Percentiles rank a stretch among this genome's conserved stretches.
Evolutionary conservation across 2,113 vertebrate species (phyloP).

Genomic region (Notiomystis cincta): DNA sequence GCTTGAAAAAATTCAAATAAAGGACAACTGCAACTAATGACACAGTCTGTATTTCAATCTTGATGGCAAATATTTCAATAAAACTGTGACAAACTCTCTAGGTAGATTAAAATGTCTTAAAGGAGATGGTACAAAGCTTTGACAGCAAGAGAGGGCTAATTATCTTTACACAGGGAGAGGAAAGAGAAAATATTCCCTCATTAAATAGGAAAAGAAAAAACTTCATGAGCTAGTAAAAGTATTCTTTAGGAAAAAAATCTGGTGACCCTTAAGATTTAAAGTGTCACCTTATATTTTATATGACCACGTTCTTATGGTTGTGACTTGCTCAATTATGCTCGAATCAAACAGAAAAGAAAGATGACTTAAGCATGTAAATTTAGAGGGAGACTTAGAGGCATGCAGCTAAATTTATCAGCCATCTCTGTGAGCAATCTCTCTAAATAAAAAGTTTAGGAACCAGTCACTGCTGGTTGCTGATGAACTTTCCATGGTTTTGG

Average conservation of each 20-base stretch:
- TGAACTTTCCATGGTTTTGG: slow-evolving; percentile 47
- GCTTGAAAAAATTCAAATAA: background rate
- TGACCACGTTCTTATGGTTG: background rate
- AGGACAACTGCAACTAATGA: background rate
- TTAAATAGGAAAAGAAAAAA: background rate
- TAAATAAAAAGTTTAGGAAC: slow-evolving; percentile 56
- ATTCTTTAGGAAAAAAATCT: background rate
- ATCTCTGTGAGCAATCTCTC: slow-evolving; percentile 36
- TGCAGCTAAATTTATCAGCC: slow-evolving; percentile 63
- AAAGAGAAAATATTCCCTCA: background rate
- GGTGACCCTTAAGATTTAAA: background rate
- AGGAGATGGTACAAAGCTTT: background rate
- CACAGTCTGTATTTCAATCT: background rate
- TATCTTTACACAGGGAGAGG: background rate
- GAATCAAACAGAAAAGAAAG: slow-evolving; percentile 46
- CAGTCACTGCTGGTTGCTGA: slow-evolving; percentile 26
- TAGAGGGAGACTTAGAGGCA: slow-evolving; percentile 51
- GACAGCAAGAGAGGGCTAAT: background rate
- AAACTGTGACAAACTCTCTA: background rate
- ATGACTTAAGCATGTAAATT: slow-evolving; percentile 63
- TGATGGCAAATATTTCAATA: background rate
- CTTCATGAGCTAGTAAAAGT: background rate
- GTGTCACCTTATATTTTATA: background rate
- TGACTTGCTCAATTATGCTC: slow-evolving; percentile 4
- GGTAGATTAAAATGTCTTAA: background rate